Conservation (phyloP, 1,140 invertebrate genomes). For the Sycobia sp. region DNA sequence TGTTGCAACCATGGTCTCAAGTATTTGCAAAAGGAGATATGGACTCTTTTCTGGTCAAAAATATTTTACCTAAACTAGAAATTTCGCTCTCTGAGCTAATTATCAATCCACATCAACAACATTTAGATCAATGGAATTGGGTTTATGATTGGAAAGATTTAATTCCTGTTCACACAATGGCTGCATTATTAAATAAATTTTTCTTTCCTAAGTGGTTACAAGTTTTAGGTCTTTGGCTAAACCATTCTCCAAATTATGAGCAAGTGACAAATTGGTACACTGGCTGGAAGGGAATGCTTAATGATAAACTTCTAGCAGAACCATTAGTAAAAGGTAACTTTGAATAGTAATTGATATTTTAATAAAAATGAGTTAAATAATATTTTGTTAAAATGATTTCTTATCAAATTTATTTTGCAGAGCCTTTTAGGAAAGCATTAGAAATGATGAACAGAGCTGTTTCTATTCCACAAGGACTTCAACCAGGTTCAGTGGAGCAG, state of each 20-base stretch:
- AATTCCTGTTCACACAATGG: slow-evolving; percentile 73
- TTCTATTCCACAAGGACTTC: slow-evolving; percentile 60
- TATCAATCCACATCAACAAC: slow-evolving; percentile 87
- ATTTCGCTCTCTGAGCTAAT: slow-evolving; percentile 73
- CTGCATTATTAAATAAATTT: slow-evolving; percentile 76
- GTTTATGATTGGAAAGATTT: slow-evolving; percentile 86
- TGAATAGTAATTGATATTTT: neutral
- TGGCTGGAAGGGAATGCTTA: slow-evolving; percentile 84
- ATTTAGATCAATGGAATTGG: slow-evolving; percentile 83
- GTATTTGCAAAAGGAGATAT: slow-evolving; percentile 84
- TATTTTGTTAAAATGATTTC: neutral
- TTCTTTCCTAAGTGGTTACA: slow-evolving; percentile 91
- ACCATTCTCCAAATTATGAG: slow-evolving; percentile 79
- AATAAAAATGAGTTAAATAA: no score
- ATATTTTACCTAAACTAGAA: slow-evolving; percentile 91
- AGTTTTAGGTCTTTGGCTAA: slow-evolving; percentile 79
- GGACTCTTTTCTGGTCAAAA: slow-evolving; percentile 83
- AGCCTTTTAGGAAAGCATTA: slow-evolving; percentile 85
- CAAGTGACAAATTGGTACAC: slow-evolving; percentile 88
- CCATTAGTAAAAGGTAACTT: slow-evolving; percentile 71
- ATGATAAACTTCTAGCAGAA: slow-evolving; percentile 70
- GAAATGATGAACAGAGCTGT: slow-evolving; percentile 90
- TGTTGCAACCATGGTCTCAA: slow-evolving; percentile 89
- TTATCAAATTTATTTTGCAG: slow-evolving; percentile 53
- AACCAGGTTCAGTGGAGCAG: slow-evolving; percentile 64